Base-by-base conservation (phyloP, 1,140 invertebrate species). In the Zaprionus ghesquierei region DNA sequence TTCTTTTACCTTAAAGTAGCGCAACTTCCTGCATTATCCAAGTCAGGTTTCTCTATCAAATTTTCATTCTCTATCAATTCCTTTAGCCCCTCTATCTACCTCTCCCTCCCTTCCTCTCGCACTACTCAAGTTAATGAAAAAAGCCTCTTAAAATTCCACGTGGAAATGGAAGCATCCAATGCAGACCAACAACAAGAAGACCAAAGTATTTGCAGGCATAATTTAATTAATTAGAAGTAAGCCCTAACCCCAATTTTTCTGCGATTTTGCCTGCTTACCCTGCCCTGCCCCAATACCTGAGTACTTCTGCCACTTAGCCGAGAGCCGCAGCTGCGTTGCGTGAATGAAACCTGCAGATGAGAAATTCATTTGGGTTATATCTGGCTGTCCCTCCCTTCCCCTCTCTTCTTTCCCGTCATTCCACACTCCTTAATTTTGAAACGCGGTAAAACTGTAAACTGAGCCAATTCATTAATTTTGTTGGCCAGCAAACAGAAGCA, bases 191-290 rank as follows among this genome's bases (percentile, higher is more conserved):
- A n/a, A n/a, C n/a, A n/a, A 49, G 29, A 13, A 44, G 15, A 56
- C 13, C 51, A 64, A 59, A 70, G 22, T 64, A 51, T 77, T 77
- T 70, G 71, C 59, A 64, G 69, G 50, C 75, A 69, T 70, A 64
- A 77, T 77, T 77, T 75, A 70, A 77, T 77, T 77, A 77, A 77
- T 75, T 77, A 77, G 51, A 60, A 50, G 8, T 44, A 71, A 65
- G 60, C 54, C 54, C 35, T 29, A 22, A 46, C 35, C 50, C 20
- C 41, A 59, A 58, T 49, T 20, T 27, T 46, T n/a, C n/a, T n/a
- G n/a, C n/a, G n/a, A n/a, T n/a, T n/a, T n/a, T n/a, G n/a, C n/a
- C n/a, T 18, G n/a, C 9, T n/a, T n/a, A n/a, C 23, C 12, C 13
- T 15, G 6, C 8, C 18, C 33, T 10, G 4, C 2, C 3, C 29